Evolutionary conservation across 2,797 vertebrate species (phyloP).

Genomic region (Anguilla megastoma): DNA sequence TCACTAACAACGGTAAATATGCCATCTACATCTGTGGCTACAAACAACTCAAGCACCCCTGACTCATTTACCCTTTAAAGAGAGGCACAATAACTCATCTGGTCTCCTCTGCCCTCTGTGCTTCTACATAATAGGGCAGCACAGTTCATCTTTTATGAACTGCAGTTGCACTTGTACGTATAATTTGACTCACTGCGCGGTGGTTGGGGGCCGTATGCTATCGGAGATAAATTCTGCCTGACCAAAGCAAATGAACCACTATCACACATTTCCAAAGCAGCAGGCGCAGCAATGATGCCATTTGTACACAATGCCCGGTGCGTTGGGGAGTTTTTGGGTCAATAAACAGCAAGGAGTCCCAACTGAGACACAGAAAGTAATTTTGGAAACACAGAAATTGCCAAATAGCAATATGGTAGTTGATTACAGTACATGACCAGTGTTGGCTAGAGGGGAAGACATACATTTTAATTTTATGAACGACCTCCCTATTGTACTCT

Average conservation of each 20-base stretch:
- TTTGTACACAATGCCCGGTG: neutral
- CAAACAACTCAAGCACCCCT: constrained; percentile 22
- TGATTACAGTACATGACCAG: constrained; percentile 39
- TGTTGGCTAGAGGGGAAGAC: constrained; percentile 22
- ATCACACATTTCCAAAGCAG: constrained; percentile 13
- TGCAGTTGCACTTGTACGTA: neutral
- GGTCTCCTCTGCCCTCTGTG: neutral
- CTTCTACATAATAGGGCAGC: neutral
- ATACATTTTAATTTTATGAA: constrained; percentile 35
- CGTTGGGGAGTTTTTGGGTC: neutral
- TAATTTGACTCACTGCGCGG: neutral
- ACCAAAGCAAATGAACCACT: constrained; percentile 2
- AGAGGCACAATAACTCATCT: constrained; percentile 14
- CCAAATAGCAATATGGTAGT: neutral
- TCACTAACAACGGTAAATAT: neutral
- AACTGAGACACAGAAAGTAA: constrained; percentile 19
- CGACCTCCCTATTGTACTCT: neutral
- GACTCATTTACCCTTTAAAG: constrained; percentile 33
- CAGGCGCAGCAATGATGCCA: neutral
- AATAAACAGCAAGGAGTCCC: constrained; percentile 22
- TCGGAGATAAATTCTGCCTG: neutral
- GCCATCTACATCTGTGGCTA: constrained; percentile 4
- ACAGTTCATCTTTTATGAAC: constrained; percentile 7
- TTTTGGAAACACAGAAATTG: constrained; percentile 28
- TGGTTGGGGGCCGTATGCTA: constrained; percentile 9